phyloP scores from a whole-genome alignment of 2,888 invertebrate genomes.

The Arge pagana region DNA sequence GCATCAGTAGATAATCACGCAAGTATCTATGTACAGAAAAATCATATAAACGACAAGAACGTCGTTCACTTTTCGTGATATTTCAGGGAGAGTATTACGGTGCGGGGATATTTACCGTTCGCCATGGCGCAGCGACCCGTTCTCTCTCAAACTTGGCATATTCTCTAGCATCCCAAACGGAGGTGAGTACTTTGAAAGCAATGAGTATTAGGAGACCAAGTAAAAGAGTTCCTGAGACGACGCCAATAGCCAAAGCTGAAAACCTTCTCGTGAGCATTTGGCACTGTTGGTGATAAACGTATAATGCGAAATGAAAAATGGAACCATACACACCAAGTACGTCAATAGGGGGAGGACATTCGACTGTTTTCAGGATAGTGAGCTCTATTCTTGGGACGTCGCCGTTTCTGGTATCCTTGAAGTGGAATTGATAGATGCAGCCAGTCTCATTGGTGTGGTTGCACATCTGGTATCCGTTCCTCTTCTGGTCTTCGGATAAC shows the following conservation, averaged over 20 bases:
- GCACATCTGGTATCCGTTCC: no score
- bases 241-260: conserved; percentile 71
- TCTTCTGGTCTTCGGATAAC: no score
- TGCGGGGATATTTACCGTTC: conserved; percentile 69
- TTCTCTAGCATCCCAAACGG: conserved; percentile 75
- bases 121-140: conserved; percentile 71
- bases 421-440: conserved; percentile 60
- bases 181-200: conserved; percentile 77
- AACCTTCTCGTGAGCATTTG: conserved; percentile 28
- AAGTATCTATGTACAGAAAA: no score
- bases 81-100: no score
- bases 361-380: conserved; percentile 57
- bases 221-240: conserved; percentile 72
- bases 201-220: conserved; percentile 73
- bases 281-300: not conserved
- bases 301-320: conserved; percentile 8
- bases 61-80: no score
- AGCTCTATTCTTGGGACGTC: no score
- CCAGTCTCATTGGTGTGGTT: no score
- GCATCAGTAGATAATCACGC: no score
- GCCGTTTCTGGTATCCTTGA: conserved; percentile 44
- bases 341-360: conserved; percentile 57
- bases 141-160: conserved; percentile 76
- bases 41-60: no score
- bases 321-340: conserved; percentile 58